These are phyloP conservation scores for Sylvicola cinctus DNA, from an alignment of 2,888 invertebrate genomes.

Conservation along the genomic window DNA sequence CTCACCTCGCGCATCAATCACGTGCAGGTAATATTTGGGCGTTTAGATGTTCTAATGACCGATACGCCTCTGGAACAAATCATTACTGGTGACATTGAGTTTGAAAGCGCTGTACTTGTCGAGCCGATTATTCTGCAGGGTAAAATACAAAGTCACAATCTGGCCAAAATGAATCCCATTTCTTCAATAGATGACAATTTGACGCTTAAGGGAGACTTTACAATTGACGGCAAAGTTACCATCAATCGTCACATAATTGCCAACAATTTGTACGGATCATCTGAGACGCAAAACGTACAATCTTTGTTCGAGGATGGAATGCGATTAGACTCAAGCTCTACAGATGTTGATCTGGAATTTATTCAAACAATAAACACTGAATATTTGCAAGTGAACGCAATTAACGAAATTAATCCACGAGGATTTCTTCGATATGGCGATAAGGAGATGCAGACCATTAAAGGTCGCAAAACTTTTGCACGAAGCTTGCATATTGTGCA, in stretches of 20 bases:
- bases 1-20: slow-evolving; percentile 27
- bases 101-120: slow-evolving; percentile 25
- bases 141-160: slow-evolving; percentile 23
- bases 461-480: slow-evolving; percentile 27
- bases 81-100: slow-evolving; percentile 24
- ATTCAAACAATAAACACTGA: slow-evolving; percentile 14
- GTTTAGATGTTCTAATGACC: slow-evolving; percentile 26
- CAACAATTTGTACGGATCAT: neutral
- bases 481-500: slow-evolving; percentile 24
- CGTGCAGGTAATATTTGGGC: slow-evolving; percentile 23
- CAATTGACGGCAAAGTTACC: neutral
- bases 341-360: slow-evolving; percentile 9
- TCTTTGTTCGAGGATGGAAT: neutral
- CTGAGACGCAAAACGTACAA: neutral
- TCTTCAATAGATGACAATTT: slow-evolving; percentile 24
- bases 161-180: slow-evolving; percentile 26
- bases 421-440: slow-evolving; percentile 24
- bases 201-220: slow-evolving; percentile 16
- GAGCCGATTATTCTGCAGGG: slow-evolving; percentile 26
- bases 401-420: slow-evolving; percentile 25
- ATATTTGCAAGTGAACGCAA: slow-evolving; percentile 22
- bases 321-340: neutral
- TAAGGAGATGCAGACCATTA: slow-evolving; percentile 24
- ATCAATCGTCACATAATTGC: neutral
- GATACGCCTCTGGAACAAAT: slow-evolving; percentile 22